These are phyloP conservation scores for Brachionus sp. DNA, from an alignment of 1,140 invertebrate genomes.

Conservation along the genomic window DNA sequence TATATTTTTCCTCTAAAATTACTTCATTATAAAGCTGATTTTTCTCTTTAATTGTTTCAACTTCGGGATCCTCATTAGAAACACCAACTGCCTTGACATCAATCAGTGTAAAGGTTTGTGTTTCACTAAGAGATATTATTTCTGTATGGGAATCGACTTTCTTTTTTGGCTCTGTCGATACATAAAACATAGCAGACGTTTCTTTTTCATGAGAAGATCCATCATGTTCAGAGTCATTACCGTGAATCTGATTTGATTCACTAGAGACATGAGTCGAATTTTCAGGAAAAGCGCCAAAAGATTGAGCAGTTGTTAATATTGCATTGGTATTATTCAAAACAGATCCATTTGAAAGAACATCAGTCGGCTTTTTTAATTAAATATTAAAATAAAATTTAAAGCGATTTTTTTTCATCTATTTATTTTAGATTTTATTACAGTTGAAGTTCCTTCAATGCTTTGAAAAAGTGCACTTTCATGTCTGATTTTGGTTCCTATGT, in stretches of 20 bases:
- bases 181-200: neutral
- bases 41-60: slow-evolving; percentile 49
- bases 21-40: slow-evolving; percentile 55
- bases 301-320: slow-evolving; percentile 26
- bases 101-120: slow-evolving; percentile 56
- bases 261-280: slow-evolving; percentile 42
- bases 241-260: slow-evolving; percentile 13
- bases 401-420: neutral
- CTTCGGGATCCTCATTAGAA: slow-evolving; percentile 53
- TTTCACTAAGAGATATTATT: slow-evolving; percentile 54
- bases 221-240: slow-evolving; percentile 9
- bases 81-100: slow-evolving; percentile 55
- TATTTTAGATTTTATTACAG: neutral
- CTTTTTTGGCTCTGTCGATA: neutral
- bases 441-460: slow-evolving; percentile 43
- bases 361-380: slow-evolving; percentile 5
- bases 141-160: slow-evolving; percentile 49
- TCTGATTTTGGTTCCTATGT: neutral
- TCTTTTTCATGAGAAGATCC: slow-evolving; percentile 2
- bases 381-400: neutral
- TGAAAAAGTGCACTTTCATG: slow-evolving; percentile 42
- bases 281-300: slow-evolving; percentile 26
- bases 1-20: neutral
- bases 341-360: slow-evolving; percentile 33
- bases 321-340: slow-evolving; percentile 38